Conservation (phyloP, 2,113 vertebrate genomes). For the Peromyscus polionotus region DNA sequence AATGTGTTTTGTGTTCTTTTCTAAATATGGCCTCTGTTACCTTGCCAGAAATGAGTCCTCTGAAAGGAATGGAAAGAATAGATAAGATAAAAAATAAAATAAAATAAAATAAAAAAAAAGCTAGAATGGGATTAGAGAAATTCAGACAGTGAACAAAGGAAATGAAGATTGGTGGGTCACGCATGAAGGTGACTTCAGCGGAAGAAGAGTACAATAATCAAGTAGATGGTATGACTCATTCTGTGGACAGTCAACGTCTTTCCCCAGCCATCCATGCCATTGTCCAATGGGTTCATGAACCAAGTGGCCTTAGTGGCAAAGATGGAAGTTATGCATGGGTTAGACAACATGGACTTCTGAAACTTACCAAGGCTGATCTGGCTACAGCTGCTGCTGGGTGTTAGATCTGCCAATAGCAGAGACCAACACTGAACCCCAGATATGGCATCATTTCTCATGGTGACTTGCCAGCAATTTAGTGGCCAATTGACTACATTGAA, state of each 20-base stretch:
- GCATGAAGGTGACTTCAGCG: not conserved
- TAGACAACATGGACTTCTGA: not conserved
- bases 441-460: not conserved
- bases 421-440: not conserved
- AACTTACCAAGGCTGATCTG: not conserved
- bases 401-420: not conserved
- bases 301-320: not conserved
- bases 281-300: not conserved
- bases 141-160: not conserved
- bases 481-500: not conserved
- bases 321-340: not conserved
- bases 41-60: not conserved
- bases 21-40: not conserved
- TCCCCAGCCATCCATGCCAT: not conserved
- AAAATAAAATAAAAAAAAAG: not conserved
- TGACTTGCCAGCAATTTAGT: not conserved
- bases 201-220: not conserved
- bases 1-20: constrained; percentile 7
- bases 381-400: not conserved
- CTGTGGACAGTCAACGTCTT: not conserved
- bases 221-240: no score
- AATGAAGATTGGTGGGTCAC: not conserved
- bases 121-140: not conserved
- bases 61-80: not conserved
- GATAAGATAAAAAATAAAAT: constrained; percentile 10